A percentile compares a stretch with the other conserved stretches of the same genome.
Evolutionary conservation across 2,888 invertebrate species (phyloP).

Genomic region (Psococerastis gibbosa): DNA sequence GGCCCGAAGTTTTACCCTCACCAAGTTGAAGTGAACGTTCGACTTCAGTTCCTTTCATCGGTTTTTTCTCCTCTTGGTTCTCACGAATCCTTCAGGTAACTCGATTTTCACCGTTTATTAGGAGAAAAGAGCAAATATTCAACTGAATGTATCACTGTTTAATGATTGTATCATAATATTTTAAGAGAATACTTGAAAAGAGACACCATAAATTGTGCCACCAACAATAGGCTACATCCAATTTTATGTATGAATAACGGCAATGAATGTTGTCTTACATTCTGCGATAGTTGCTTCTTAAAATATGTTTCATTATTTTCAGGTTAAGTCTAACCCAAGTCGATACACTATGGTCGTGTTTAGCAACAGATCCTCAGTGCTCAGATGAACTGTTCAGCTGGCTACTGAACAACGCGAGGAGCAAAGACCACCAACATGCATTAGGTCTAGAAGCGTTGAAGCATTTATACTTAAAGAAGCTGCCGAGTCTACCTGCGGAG

Average conservation of each 20-base stretch:
- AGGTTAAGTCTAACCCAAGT: slow-evolving; percentile 72
- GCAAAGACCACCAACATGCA: slow-evolving; percentile 74
- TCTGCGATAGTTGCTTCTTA: too few relatives aligned
- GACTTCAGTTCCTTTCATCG: slow-evolving; percentile 79
- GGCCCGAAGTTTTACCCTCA: slow-evolving; percentile 36
- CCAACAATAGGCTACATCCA: too few relatives aligned
- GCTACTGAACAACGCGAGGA: slow-evolving; percentile 80
- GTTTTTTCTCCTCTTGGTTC: slow-evolving; percentile 81
- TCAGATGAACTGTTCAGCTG: slow-evolving; percentile 86
- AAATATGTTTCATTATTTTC: slow-evolving; percentile 19
- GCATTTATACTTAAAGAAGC: slow-evolving; percentile 71
- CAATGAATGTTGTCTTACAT: too few relatives aligned
- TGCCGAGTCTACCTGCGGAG: slow-evolving; percentile 75
- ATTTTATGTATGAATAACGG: too few relatives aligned
- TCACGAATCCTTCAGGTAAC: slow-evolving; percentile 64
- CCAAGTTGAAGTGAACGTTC: slow-evolving; percentile 76
- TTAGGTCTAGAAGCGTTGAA: slow-evolving; percentile 70
- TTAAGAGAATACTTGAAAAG: too few relatives aligned
- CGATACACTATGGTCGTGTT: slow-evolving; percentile 78
- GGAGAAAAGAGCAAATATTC: too few relatives aligned
- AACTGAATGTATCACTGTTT: too few relatives aligned
- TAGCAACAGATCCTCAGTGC: slow-evolving; percentile 68
- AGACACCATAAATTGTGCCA: too few relatives aligned
- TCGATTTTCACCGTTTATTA: too few relatives aligned
- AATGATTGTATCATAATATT: too few relatives aligned